Evolutionary conservation across 2,888 invertebrate species (phyloP).

Genomic region (Euphydryas editha): DNA sequence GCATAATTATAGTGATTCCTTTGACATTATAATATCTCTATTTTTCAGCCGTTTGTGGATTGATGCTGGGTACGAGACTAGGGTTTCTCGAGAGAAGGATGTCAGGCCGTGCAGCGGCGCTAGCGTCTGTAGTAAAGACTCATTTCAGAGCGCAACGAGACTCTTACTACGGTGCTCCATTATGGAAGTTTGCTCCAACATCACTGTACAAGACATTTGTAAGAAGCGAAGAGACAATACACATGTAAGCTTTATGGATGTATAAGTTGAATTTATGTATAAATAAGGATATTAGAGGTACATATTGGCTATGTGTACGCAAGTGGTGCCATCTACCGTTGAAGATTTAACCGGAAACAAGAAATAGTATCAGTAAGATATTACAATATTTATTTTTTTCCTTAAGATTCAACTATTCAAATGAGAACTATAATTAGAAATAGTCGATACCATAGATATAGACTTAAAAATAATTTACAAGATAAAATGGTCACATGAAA

Average conservation of each 20-base stretch:
- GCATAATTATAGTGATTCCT: background rate
- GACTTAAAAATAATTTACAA: too few species aligned
- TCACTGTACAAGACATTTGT: constrained; percentile 87
- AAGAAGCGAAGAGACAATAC: constrained; percentile 90
- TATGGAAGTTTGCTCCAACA: constrained; percentile 92
- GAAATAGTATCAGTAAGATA: too few species aligned
- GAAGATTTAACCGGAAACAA: too few species aligned
- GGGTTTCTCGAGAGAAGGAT: constrained; percentile 87
- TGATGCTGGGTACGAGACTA: constrained; percentile 91
- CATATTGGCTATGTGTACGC: too few species aligned
- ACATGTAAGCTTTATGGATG: constrained; percentile 84
- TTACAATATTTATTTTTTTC: too few species aligned
- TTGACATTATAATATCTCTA: background rate
- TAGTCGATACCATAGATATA: too few species aligned
- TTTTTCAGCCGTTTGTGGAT: constrained; percentile 87
- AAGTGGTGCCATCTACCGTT: too few species aligned
- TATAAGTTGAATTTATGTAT: background rate
- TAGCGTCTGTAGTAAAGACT: constrained; percentile 89
- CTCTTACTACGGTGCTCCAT: constrained; percentile 91
- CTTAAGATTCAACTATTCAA: too few species aligned
- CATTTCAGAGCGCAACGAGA: constrained; percentile 91
- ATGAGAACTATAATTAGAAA: too few species aligned
- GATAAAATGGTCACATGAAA: too few species aligned
- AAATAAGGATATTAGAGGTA: background rate
- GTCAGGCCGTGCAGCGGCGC: constrained; percentile 84